These are phyloP conservation scores for Sphaerodactylus townsendi DNA, from an alignment of 2,113 vertebrate species.

Conservation along the genomic window DNA sequence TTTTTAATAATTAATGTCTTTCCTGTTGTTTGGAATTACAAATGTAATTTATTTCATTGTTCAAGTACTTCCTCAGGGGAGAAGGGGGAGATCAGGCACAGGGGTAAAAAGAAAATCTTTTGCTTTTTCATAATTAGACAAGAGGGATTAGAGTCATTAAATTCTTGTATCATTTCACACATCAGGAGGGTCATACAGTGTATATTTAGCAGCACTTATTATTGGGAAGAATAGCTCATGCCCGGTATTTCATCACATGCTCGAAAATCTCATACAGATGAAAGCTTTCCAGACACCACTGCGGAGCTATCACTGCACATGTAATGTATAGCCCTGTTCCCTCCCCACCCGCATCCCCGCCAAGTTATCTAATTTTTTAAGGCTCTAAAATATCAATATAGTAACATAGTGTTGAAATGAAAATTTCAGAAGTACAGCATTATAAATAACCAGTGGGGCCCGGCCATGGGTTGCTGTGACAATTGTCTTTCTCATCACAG, in stretches of 20 bases:
- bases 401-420: too few species aligned
- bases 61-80: background rate
- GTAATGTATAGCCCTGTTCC: background rate
- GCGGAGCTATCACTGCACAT: background rate
- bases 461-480: too few species aligned
- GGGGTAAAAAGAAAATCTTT: background rate
- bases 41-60: background rate
- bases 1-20: background rate
- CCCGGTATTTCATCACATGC: slow-evolving; percentile 1
- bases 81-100: background rate
- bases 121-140: slow-evolving; percentile 17
- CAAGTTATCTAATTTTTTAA: too few species aligned
- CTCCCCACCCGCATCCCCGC: too few species aligned
- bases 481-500: too few species aligned
- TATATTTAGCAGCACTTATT: background rate
- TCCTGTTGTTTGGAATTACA: background rate
- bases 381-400: too few species aligned
- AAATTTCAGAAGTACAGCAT: too few species aligned
- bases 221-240: slow-evolving; percentile 35
- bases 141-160: background rate
- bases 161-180: background rate
- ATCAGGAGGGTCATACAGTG: slow-evolving; percentile 1
- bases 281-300: background rate
- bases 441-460: too few species aligned
- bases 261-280: background rate